Conservation (phyloP, 1,140 invertebrate genomes). For the Popillia japonica region DNA sequence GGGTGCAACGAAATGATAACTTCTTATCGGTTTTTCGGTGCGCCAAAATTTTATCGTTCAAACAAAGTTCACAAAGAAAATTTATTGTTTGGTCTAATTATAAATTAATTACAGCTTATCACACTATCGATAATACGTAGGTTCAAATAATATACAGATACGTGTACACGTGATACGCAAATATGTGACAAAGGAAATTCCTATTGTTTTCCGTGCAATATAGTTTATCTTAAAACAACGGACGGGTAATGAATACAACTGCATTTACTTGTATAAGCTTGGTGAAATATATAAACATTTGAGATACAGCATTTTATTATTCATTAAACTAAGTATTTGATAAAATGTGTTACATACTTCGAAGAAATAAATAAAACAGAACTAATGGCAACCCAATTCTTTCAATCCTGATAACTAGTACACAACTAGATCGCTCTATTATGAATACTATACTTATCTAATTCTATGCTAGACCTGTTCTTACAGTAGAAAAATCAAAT, state of each 20-base stretch:
- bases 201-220: not conserved
- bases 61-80: conserved; percentile 32
- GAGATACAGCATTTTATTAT: not conserved
- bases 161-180: not conserved
- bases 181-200: conserved; percentile 21
- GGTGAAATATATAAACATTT: not conserved
- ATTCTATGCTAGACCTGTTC: too few species aligned
- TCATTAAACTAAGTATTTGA: too few species aligned
- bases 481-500: too few species aligned
- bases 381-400: too few species aligned
- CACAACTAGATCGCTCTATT: too few species aligned
- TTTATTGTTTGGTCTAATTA: not conserved
- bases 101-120: conserved; percentile 15
- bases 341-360: too few species aligned
- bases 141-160: not conserved
- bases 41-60: conserved; percentile 27
- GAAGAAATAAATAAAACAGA: too few species aligned
- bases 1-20: conserved; percentile 27
- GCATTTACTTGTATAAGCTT: not conserved
- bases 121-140: conserved; percentile 3
- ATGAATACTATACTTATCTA: too few species aligned
- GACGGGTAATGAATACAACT: not conserved
- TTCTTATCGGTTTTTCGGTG: conserved; percentile 10
- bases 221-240: not conserved
- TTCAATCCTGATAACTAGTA: too few species aligned